Conservation (phyloP, 2,888 invertebrate species). For the Athrips mouffetella region DNA sequence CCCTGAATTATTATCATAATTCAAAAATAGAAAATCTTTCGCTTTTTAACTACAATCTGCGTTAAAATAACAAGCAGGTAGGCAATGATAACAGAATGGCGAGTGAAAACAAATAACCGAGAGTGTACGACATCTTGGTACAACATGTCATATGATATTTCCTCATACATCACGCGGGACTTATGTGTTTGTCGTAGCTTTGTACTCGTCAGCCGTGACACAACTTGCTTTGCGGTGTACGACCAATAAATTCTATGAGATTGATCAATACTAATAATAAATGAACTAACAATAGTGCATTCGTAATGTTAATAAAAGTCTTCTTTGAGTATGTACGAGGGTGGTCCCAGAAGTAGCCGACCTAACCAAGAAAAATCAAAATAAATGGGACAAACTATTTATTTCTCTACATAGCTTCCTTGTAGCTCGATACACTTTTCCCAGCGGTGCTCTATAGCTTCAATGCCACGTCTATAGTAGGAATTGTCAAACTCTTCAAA, state of each 20-base stretch:
- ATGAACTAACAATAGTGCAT: too few species aligned
- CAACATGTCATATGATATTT: constrained; percentile 45
- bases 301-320: too few species aligned
- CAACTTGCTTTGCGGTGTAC: background rate
- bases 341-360: too few species aligned
- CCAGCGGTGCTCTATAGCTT: too few species aligned
- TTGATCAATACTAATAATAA: background rate
- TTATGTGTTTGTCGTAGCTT: background rate
- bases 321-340: too few species aligned
- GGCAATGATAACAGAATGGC: constrained; percentile 20
- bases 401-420: too few species aligned
- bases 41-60: background rate
- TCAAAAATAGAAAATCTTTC: background rate
- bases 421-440: too few species aligned
- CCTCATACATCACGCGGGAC: constrained; percentile 24
- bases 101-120: constrained; percentile 28
- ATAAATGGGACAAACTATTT: too few species aligned
- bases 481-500: too few species aligned
- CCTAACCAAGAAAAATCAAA: too few species aligned
- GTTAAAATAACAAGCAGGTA: constrained; percentile 12
- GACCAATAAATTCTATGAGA: background rate
- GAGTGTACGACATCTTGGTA: constrained; percentile 30
- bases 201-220: background rate
- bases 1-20: background rate
- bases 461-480: too few species aligned